Conservation (phyloP, 2,888 invertebrate genomes). For the Tinea semifulvella region DNA sequence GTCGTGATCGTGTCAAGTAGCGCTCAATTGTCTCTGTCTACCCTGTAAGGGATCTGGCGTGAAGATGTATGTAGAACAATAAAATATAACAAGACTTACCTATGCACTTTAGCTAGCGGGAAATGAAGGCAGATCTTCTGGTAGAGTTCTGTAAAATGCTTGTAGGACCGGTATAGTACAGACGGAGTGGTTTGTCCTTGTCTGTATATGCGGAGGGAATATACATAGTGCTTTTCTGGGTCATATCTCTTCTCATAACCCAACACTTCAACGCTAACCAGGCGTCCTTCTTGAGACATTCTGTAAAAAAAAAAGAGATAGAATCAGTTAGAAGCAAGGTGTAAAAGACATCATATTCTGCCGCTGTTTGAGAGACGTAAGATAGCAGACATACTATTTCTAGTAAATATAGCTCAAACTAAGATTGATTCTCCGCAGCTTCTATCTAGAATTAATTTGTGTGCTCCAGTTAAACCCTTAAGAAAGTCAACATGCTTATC, state of each 20-base stretch:
- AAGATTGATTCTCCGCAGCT: too few species aligned
- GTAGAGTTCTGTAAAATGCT: constrained; percentile 96
- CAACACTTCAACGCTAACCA: constrained; percentile 84
- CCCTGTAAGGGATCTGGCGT: too few species aligned
- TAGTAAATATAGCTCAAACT: too few species aligned
- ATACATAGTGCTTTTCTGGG: constrained; percentile 98
- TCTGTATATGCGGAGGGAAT: constrained; percentile 83
- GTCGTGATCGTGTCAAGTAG: too few species aligned
- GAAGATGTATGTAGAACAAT: background rate
- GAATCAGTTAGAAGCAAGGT: too few species aligned
- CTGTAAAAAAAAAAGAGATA: constrained; percentile 45
- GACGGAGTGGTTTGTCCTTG: constrained; percentile 87
- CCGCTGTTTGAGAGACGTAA: too few species aligned
- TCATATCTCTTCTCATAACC: constrained; percentile 95
- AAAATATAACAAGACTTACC: constrained; percentile 62
- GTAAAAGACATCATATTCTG: too few species aligned
- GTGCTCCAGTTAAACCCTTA: too few species aligned
- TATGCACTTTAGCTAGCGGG: constrained; percentile 89
- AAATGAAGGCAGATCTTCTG: constrained; percentile 92
- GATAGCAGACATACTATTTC: too few species aligned
- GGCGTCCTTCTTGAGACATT: constrained; percentile 88
- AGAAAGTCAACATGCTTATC: too few species aligned
- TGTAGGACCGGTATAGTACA: constrained; percentile 92
- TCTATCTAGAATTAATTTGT: too few species aligned
- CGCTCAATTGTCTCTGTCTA: too few species aligned